A percentile compares a stretch with the other conserved stretches of the same genome.
Evolutionary conservation across 92 coral and sea anemone species (phyloP).

Genomic region (Palythoa grandiflora): DNA sequence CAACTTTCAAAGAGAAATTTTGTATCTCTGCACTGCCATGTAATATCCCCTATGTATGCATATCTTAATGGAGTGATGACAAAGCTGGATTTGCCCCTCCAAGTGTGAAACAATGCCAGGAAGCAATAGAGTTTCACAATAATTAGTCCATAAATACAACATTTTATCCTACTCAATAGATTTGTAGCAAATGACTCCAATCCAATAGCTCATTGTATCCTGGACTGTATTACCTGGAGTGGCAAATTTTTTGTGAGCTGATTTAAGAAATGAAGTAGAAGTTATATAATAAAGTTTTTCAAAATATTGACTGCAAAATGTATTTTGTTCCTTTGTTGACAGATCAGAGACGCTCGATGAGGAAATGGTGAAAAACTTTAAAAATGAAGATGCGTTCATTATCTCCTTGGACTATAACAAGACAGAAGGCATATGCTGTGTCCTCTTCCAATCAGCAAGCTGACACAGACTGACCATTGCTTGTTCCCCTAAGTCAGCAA

Average conservation of each 20-base stretch:
- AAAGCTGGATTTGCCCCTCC: background rate
- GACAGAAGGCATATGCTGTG: conserved; percentile 26
- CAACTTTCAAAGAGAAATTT: background rate
- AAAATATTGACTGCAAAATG: background rate
- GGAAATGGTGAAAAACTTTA: conserved; percentile 27
- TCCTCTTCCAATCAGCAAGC: conserved; percentile 10
- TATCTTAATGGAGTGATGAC: background rate
- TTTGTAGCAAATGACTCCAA: too few species aligned
- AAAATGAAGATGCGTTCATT: conserved; percentile 33
- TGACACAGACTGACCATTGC: conserved; percentile 6
- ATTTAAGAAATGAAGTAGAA: background rate
- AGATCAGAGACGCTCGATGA: conserved; percentile 29
- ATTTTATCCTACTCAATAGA: too few species aligned
- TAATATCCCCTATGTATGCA: background rate
- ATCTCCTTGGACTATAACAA: conserved; percentile 39
- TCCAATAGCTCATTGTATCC: background rate
- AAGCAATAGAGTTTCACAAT: background rate
- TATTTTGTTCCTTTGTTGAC: background rate
- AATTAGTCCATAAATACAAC: too few species aligned
- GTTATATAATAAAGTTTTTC: background rate
- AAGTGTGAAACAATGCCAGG: background rate
- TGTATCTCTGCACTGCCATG: background rate
- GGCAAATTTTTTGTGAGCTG: background rate
- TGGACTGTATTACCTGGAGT: background rate
- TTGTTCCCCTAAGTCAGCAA: background rate